A percentile compares a stretch with the other conserved stretches of the same genome.
phyloP scores from a whole-genome alignment of 2,113 vertebrate species.

The Platysteira castanea region DNA sequence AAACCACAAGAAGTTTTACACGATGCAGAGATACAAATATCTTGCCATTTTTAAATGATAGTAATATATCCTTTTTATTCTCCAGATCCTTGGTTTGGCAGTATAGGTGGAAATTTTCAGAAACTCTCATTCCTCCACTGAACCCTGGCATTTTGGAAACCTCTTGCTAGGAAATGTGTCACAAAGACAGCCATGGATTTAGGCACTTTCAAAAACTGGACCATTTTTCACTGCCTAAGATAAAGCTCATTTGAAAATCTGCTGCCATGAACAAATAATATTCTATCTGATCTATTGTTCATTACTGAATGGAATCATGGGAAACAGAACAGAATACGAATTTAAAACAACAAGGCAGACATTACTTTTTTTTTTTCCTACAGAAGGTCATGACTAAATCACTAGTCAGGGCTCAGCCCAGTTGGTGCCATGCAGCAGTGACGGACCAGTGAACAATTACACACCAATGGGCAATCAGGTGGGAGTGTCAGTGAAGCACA shows the following conservation, averaged over 20 bases:
- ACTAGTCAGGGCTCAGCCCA: neutral
- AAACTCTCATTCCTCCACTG: neutral
- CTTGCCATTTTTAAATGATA: neutral
- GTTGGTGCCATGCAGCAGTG: neutral
- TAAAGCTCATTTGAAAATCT: neutral
- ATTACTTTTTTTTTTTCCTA: neutral
- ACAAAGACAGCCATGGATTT: neutral
- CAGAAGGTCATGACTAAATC: neutral
- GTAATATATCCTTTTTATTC: neutral
- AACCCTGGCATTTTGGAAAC: neutral
- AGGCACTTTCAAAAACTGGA: neutral
- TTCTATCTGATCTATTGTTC: neutral
- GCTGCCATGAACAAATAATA: neutral
- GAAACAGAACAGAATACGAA: neutral
- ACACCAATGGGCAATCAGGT: neutral
- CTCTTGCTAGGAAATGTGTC: neutral
- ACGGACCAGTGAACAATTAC: neutral
- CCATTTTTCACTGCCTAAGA: neutral
- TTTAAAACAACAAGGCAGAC: neutral
- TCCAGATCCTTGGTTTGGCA: neutral
- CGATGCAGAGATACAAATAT: neutral
- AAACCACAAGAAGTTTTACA: neutral
- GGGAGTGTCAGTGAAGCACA: neutral
- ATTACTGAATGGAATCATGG: neutral
- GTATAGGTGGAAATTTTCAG: neutral